Evolutionary conservation across 2,797 vertebrate genomes (phyloP).

Genomic region (Heliangelus exortis): DNA sequence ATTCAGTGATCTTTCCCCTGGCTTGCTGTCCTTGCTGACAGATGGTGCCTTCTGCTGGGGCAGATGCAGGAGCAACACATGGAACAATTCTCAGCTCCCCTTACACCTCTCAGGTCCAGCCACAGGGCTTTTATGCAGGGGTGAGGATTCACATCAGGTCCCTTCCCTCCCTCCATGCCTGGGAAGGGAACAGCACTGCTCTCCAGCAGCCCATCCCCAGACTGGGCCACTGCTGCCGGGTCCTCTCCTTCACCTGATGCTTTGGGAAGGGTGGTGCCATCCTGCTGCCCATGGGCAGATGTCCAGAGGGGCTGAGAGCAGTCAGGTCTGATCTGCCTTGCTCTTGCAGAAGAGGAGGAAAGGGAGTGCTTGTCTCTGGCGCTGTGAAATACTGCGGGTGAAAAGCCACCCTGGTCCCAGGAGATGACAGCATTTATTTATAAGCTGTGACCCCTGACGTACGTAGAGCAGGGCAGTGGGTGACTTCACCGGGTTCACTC

Average conservation of each 20-base stretch:
- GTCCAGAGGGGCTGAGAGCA: not conserved
- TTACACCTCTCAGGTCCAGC: not conserved
- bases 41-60: not conserved
- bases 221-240: accelerated
- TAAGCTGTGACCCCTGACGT: not conserved
- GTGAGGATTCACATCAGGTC: not conserved
- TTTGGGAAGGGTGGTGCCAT: not conserved
- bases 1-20: not conserved
- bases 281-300: not conserved
- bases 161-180: not conserved
- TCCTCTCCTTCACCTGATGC: not conserved
- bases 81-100: not conserved
- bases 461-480: not conserved
- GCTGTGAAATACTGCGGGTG: not conserved
- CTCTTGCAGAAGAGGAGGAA: not conserved
- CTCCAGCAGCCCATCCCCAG: not conserved
- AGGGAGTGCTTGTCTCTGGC: not conserved
- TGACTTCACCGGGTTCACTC: not conserved
- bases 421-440: not conserved
- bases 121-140: no score
- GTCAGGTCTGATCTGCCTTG: not conserved
- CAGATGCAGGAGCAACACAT: not conserved
- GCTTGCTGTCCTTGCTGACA: not conserved
- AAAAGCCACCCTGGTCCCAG: not conserved
- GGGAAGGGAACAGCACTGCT: not conserved